Conservation (phyloP, 2,888 invertebrate species). For the Ecliptopera silaceata region DNA sequence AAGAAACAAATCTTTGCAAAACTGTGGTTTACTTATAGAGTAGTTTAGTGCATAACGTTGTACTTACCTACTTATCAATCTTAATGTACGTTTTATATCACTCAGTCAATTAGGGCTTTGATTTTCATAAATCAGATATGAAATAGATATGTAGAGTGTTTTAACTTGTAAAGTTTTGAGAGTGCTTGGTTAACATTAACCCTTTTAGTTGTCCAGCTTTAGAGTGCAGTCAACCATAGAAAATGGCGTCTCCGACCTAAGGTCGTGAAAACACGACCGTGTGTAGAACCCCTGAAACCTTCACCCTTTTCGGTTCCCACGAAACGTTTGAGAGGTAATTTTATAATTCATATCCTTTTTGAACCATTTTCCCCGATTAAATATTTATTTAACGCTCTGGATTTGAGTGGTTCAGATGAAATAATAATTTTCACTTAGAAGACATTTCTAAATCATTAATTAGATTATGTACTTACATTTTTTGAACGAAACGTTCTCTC, state of each 20-base stretch:
- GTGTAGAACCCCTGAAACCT: slow-evolving; percentile 58
- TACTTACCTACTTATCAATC: too few relatives aligned
- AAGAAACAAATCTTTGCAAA: too few relatives aligned
- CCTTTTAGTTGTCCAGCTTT: slow-evolving; percentile 7
- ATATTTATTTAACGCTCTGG: slow-evolving; percentile 68
- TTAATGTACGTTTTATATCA: too few relatives aligned
- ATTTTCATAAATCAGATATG: too few relatives aligned
- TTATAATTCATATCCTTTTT: slow-evolving; percentile 78
- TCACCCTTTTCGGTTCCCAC: slow-evolving; percentile 64
- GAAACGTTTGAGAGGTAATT: slow-evolving; percentile 77
- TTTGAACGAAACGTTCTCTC: too few relatives aligned
- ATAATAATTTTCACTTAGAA: slow-evolving; percentile 54
- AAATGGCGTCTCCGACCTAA: slow-evolving; percentile 49
- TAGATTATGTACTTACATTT: not conserved
- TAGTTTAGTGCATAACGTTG: too few relatives aligned
- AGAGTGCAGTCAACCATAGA: slow-evolving; percentile 54
- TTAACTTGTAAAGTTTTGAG: not conserved
- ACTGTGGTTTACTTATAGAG: too few relatives aligned
- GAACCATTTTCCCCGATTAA: slow-evolving; percentile 75
- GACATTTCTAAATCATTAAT: slow-evolving; percentile 28
- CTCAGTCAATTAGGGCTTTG: too few relatives aligned
- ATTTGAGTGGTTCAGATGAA: slow-evolving; percentile 66
- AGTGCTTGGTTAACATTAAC: not conserved
- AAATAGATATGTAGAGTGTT: too few relatives aligned
- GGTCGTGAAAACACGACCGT: slow-evolving; percentile 46